phyloP scores from a whole-genome alignment of 1,140 invertebrate genomes.

The Centruroides vittatus region DNA sequence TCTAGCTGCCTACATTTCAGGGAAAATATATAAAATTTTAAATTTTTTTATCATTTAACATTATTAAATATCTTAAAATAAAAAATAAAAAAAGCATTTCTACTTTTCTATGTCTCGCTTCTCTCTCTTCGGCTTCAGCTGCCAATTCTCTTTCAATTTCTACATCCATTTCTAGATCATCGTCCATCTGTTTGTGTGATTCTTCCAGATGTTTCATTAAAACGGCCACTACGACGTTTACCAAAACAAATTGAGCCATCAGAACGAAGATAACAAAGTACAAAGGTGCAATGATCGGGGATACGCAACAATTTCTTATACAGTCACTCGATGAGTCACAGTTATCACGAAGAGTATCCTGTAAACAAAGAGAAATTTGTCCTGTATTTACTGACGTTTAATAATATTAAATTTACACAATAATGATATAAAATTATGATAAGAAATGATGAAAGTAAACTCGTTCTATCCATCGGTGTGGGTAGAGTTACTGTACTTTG shows the following conservation, averaged over 20 bases:
- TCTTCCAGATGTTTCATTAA: conserved; percentile 99
- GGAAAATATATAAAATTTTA: too few species aligned
- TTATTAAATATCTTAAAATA: too few species aligned
- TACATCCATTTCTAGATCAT: conserved; percentile 72
- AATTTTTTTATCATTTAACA: too few species aligned
- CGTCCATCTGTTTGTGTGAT: conserved; percentile 85
- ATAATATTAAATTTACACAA: too few species aligned
- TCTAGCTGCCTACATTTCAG: conserved; percentile 1
- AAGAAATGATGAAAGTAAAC: too few species aligned
- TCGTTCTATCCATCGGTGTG: too few species aligned
- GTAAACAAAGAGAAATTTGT: neutral
- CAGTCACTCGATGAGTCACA: conserved; percentile 86
- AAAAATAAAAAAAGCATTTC: too few species aligned
- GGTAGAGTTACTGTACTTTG: too few species aligned
- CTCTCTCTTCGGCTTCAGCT: conserved; percentile 31
- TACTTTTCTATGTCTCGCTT: neutral
- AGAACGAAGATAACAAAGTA: conserved; percentile 99
- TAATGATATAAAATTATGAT: too few species aligned
- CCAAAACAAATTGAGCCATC: conserved; percentile 99
- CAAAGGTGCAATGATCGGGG: conserved; percentile 88
- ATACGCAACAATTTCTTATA: conserved; percentile 94
- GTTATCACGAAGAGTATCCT: conserved; percentile 89
- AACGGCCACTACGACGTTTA: conserved; percentile 98
- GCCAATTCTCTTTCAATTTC: conserved; percentile 56
- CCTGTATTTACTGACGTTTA: neutral